Evolutionary conservation across 2,888 invertebrate genomes (phyloP).

Genomic region (Meteorus colon): DNA sequence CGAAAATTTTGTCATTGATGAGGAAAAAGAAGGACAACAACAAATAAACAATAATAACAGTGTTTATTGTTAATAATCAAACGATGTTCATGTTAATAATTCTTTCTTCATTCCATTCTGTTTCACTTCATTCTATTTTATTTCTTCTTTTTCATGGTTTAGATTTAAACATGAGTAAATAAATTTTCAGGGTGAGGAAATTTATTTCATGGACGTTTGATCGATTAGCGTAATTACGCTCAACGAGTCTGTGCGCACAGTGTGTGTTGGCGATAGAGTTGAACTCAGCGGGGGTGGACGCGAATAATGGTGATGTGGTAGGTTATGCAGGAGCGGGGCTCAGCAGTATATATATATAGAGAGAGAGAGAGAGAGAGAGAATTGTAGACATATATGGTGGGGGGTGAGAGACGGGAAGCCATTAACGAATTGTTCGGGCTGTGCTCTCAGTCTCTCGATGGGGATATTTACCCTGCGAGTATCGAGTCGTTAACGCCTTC

Average conservation of each 20-base stretch:
- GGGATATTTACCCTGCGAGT: slow-evolving; percentile 5
- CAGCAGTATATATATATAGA: neutral
- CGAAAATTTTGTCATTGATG: slow-evolving; percentile 34
- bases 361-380: neutral
- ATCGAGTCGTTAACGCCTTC: slow-evolving; percentile 41
- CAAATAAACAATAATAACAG: neutral
- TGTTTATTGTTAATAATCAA: too few relatives aligned
- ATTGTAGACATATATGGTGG: neutral
- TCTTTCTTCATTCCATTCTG: neutral
- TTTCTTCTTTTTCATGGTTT: neutral
- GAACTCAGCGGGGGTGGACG: neutral
- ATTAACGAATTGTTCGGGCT: slow-evolving; percentile 43
- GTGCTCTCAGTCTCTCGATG: neutral
- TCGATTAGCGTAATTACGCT: slow-evolving; percentile 14
- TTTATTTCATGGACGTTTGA: slow-evolving; percentile 5
- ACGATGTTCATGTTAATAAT: neutral
- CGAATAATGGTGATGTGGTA: neutral
- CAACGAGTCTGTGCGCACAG: neutral
- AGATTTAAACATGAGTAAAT: neutral
- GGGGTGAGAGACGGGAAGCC: slow-evolving; percentile 28
- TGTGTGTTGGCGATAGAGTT: neutral
- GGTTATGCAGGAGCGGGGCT: neutral
- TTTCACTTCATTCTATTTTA: neutral
- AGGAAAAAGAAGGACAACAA: neutral
- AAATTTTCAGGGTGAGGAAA: neutral